phyloP scores from a whole-genome alignment of 1,140 invertebrate genomes.

The Eulimnadia texana region DNA sequence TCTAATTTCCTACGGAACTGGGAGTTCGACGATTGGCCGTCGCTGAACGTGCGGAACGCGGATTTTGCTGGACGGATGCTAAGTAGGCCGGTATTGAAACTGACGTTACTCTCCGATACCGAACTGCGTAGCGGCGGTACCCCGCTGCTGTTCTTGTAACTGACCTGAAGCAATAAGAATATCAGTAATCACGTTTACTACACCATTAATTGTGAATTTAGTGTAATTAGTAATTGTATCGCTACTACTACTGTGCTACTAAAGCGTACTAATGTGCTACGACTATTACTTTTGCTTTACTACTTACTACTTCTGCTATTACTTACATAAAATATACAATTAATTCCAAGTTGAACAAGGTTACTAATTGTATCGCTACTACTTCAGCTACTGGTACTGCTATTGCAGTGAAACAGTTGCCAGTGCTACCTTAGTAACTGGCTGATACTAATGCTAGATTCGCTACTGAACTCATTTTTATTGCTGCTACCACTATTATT shows the following conservation, averaged over 20 bases:
- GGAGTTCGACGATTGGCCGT: constrained; percentile 5
- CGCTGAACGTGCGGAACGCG: constrained; percentile 7
- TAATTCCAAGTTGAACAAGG: background rate
- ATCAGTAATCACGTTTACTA: background rate
- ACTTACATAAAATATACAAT: background rate
- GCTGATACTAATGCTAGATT: too few relatives aligned
- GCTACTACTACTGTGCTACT: background rate
- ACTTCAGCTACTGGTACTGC: too few relatives aligned
- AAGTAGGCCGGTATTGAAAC: background rate
- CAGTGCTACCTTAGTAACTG: too few relatives aligned
- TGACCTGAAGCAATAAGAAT: background rate
- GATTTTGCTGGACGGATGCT: background rate
- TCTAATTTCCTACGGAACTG: constrained; percentile 22
- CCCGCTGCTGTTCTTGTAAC: background rate
- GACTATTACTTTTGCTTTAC: background rate
- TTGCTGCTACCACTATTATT: too few relatives aligned
- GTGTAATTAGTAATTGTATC: background rate
- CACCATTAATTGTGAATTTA: background rate
- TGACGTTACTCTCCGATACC: constrained; percentile 5
- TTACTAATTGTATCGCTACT: too few relatives aligned
- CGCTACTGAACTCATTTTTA: too few relatives aligned
- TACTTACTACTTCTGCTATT: background rate
- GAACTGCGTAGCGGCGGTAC: constrained; percentile 2
- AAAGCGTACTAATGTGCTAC: background rate
- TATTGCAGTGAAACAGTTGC: too few relatives aligned